Conservation (phyloP, 2,113 vertebrate species). For the Phaethon lepturus region DNA sequence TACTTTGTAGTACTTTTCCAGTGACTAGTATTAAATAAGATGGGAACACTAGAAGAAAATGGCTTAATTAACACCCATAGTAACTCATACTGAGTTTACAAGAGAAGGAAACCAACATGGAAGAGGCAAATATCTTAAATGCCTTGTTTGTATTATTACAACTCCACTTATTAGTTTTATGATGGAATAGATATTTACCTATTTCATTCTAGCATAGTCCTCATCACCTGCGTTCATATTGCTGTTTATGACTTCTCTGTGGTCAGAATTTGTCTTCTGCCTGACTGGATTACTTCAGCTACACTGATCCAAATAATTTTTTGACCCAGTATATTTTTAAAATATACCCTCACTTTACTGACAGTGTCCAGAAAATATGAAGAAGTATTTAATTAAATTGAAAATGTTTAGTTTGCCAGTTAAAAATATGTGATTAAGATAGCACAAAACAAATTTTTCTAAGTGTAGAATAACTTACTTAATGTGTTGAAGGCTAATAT, state of each 20-base stretch:
- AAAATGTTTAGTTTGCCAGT: neutral
- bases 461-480: neutral
- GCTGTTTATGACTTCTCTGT: neutral
- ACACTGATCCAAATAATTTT: neutral
- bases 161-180: neutral
- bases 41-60: neutral
- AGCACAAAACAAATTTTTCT: neutral
- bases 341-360: neutral
- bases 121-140: neutral
- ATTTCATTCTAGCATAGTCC: neutral
- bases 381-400: neutral
- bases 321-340: neutral
- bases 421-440: neutral
- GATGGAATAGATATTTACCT: neutral
- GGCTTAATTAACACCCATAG: neutral
- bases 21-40: neutral
- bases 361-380: neutral
- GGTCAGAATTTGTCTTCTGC: neutral
- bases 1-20: neutral
- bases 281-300: neutral
- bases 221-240: neutral
- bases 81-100: neutral
- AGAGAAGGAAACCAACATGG: neutral
- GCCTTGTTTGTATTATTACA: neutral
- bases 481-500: neutral